phyloP scores from a whole-genome alignment of 92 coral and sea anemone genomes.

The Phenganax stokvisi region DNA sequence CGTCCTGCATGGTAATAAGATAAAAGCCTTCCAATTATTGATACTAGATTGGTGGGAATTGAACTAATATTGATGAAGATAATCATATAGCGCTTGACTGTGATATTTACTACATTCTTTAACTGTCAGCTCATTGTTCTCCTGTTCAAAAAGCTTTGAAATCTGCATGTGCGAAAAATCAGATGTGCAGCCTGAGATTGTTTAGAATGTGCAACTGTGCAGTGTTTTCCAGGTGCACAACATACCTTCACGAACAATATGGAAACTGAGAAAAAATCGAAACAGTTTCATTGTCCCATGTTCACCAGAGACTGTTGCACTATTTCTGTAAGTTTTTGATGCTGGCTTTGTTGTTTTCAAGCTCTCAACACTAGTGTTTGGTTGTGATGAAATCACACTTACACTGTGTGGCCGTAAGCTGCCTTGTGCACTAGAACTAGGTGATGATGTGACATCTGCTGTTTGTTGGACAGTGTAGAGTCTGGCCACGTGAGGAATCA shows the following conservation, averaged over 20 bases:
- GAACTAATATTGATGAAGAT: too few species aligned
- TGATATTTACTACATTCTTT: too few species aligned
- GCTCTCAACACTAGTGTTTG: conserved; percentile 12
- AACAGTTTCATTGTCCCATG: conserved; percentile 40
- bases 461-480: neutral
- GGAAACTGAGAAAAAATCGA: conserved; percentile 40
- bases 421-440: conserved; percentile 4
- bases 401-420: conserved; percentile 31
- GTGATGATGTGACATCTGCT: neutral
- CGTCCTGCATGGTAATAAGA: too few species aligned
- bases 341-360: conserved; percentile 26
- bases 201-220: neutral
- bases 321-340: conserved; percentile 30
- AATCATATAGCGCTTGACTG: too few species aligned
- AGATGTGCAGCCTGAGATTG: neutral
- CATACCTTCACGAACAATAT: conserved; percentile 38
- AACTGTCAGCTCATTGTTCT: too few species aligned
- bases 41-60: too few species aligned
- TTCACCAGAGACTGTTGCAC: conserved; percentile 4
- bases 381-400: conserved; percentile 29
- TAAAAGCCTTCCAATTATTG: too few species aligned
- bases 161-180: neutral
- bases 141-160: neutral
- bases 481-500: neutral
- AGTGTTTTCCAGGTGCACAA: neutral